Base-by-base conservation (phyloP, 2,113 vertebrate genomes). In the Tamias sibiricus region DNA sequence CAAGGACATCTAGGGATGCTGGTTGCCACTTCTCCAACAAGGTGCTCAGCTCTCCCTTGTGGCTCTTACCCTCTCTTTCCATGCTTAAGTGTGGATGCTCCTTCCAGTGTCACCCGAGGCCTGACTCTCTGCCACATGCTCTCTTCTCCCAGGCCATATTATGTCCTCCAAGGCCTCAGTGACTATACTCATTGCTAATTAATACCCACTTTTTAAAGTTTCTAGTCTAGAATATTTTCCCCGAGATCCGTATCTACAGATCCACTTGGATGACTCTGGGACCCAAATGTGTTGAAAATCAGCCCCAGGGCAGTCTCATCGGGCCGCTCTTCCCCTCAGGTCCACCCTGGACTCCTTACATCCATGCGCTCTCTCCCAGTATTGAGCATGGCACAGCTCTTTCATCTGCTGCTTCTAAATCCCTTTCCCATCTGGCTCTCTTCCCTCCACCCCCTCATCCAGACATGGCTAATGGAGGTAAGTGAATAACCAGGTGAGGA, bases 61-160 rank as follows among this genome's bases (percentile, higher is more conserved):
- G 59, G 80, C 8, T 32, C 52, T 49, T 12, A 4, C 8, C 24
- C 90, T n/a, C 90, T n/a, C 24, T 20, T 72, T 37, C 83, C 26
- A 3, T 0, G 10, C 22, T 0, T 6, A 20, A n/a, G 57, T 10
- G 59, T 4, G 26, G 42, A n/a, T 0, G 7, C 6, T 17, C 32
- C 40, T 6, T 0, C 4, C 6, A 54, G 1, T 9, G 49, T 2
- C 12, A 17, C 1, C 24, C 10, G 35, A 71, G 69, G 13, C 14
- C 8, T 2, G 6, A 8, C 8, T 4, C 16, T 32, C 14, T 24
- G 24, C 17, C 8, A 2, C 24, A 9, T 0, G 35, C 17, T 8
- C 2, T 8, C 16, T 37, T 16, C 35, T 57, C 24, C 26, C 1
- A 42, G 42, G 9, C 32, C 37, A 40, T 19, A 4, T 4, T 76